Percentiles rank a stretch among this genome's conserved stretches.
Evolutionary conservation across 37 sponge, comb jelly and placozoan genomes (phyloP).

Genomic region (Ephydatia muelleri): DNA sequence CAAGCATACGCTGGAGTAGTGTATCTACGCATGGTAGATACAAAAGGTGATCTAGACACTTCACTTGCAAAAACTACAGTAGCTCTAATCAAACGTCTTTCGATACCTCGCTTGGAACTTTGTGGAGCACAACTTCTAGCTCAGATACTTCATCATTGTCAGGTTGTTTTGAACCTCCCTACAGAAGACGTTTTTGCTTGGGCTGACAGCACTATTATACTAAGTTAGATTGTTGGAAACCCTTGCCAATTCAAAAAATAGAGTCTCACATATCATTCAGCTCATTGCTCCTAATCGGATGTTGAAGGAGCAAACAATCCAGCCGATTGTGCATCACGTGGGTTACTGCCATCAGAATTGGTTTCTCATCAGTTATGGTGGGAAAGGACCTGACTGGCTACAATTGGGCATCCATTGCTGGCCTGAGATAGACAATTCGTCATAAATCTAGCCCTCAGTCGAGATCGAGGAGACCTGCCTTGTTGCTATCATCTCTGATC

Average conservation of each 20-base stretch:
- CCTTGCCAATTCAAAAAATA: slow-evolving; percentile 28
- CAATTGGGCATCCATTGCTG: neutral
- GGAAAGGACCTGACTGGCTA: slow-evolving; percentile 32
- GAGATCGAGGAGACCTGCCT: neutral
- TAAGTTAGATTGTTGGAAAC: slow-evolving; percentile 17
- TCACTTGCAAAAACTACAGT: slow-evolving; percentile 30
- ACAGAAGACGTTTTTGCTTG: neutral
- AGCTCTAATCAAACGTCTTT: slow-evolving; percentile 17
- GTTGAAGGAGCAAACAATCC: slow-evolving; percentile 24
- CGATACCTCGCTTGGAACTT: slow-evolving; percentile 20
- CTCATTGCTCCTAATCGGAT: slow-evolving; percentile 5
- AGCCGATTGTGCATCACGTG: slow-evolving; percentile 40
- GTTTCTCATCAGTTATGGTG: slow-evolving; percentile 35
- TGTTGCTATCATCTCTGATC: slow-evolving; percentile 5
- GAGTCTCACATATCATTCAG: slow-evolving; percentile 21
- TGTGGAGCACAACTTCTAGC: slow-evolving; percentile 24
- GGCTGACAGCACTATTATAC: slow-evolving; percentile 28
- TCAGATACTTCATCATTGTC: slow-evolving; percentile 13
- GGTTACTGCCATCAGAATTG: slow-evolving; percentile 38
- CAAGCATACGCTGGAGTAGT: slow-evolving; percentile 30
- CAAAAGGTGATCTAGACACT: slow-evolving; percentile 12
- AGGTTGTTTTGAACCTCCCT: slow-evolving; percentile 15
- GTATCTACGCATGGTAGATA: slow-evolving; percentile 26
- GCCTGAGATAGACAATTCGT: slow-evolving; percentile 7
- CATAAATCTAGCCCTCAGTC: neutral